Conservation (phyloP, 2,113 vertebrate species). For the Forbesichthys papilliferus region DNA sequence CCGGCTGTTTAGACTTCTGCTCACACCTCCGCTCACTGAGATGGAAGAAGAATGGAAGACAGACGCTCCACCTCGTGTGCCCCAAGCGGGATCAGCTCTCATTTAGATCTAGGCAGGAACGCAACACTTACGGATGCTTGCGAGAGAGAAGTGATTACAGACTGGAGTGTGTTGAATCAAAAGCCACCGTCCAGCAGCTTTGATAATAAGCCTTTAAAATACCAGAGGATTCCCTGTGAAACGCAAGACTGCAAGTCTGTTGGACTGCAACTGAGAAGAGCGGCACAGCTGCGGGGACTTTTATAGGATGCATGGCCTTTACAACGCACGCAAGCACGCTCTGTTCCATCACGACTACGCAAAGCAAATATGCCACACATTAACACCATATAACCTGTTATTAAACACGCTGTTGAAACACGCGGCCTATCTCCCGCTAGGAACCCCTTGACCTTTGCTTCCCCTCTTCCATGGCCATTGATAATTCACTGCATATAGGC, state of each 20-base stretch:
- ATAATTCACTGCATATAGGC: slow-evolving; percentile 21
- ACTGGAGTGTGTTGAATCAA: slow-evolving; percentile 48
- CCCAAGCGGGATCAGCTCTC: slow-evolving; percentile 32
- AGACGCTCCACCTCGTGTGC: slow-evolving; percentile 31
- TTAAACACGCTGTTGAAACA: neutral
- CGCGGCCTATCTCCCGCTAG: too few relatives aligned
- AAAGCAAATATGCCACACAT: slow-evolving; percentile 14
- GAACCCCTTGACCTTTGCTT: slow-evolving; percentile 39
- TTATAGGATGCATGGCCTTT: slow-evolving; percentile 20
- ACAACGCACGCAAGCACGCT: slow-evolving; percentile 20
- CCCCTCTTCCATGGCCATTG: slow-evolving; percentile 20
- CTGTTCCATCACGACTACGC: slow-evolving; percentile 7
- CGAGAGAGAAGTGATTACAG: slow-evolving; percentile 53
- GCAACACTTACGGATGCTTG: slow-evolving; percentile 32
- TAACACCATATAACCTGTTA: slow-evolving; percentile 25
- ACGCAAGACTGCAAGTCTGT: slow-evolving; percentile 41
- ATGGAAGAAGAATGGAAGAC: slow-evolving; percentile 19
- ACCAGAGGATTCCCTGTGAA: slow-evolving; percentile 54
- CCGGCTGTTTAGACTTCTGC: too few relatives aligned
- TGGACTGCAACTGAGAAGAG: slow-evolving; percentile 24
- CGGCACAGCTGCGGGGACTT: slow-evolving; percentile 44
- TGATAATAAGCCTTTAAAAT: slow-evolving; percentile 63
- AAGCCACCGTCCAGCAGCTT: slow-evolving; percentile 61
- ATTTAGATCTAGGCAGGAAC: slow-evolving; percentile 53
- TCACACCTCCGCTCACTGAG: too few relatives aligned